Base-by-base conservation (phyloP, 37 sponge, comb jelly and placozoan species). In the Hexactinellida sp. region DNA sequence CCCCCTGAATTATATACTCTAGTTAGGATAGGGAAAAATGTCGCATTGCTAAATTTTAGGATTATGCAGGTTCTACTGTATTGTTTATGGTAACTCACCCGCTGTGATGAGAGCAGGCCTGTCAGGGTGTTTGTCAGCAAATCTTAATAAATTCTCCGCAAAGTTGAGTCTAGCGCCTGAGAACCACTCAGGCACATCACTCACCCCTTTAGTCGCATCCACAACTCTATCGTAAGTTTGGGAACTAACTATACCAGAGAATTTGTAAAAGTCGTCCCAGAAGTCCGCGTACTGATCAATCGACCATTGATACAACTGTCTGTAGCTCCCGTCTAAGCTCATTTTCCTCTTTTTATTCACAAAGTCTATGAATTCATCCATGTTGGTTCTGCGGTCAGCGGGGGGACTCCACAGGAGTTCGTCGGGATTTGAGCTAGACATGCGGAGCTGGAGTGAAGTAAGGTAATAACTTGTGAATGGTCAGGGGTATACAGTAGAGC, bases 151-250 rank as follows among this genome's bases (percentile, higher is more conserved):
- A 87, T 99, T 99, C 88, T 99, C 99, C 19, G 99, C 96, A 87
- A 88, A 99, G 85, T 99, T 99, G 38, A 99, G 87, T 23, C 85
- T 86, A 83, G 93, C 90, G 1, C 99, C 99, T 54, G 37, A 47
- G 89, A 99, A 99, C 99, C 99, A 99, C 54, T 99, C 94, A 0
- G 99, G 99, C 38, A 95, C 84, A 19, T 92, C 90, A 3, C 39
- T 63, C n/a, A 99, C 91, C 0, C 71, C 83, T 84, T 88, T 92
- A n/a, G 39, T 39, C 55, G 37, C 89, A 82, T 99, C 96, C 13
- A 99, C 96, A 28, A 98, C 96, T 89, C 92, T 84, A 30, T 90
- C 84, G 55, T 94, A 92, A 13, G 87, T 84, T 39, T 87, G 47
- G 16, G 96, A 95, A 86, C 84, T 82, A 28, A 91, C 38, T 38